phyloP scores from a whole-genome alignment of 2,113 vertebrate genomes.

The Chaetodon auriga region DNA sequence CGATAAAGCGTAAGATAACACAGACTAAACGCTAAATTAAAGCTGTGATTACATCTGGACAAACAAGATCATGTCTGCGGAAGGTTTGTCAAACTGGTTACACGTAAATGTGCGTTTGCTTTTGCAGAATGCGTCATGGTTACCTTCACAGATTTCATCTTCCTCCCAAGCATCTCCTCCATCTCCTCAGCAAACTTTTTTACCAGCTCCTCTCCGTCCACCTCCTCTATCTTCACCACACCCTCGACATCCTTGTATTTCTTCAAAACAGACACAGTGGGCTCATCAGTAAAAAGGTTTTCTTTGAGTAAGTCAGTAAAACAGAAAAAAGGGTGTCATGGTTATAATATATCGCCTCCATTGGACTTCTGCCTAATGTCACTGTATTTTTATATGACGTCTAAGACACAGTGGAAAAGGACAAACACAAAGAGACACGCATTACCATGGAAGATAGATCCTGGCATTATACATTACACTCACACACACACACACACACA shows the following conservation, averaged over 20 bases:
- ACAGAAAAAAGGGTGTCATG: neutral
- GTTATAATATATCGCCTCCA: neutral
- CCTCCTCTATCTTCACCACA: slow-evolving; percentile 90
- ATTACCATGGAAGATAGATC: neutral
- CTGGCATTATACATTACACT: neutral
- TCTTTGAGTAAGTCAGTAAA: neutral
- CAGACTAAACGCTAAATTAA: neutral
- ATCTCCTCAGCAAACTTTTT: slow-evolving; percentile 94
- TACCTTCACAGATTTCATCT: slow-evolving; percentile 95
- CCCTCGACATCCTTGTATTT: slow-evolving; percentile 95
- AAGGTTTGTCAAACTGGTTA: neutral
- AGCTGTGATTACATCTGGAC: neutral
- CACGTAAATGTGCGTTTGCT: neutral
- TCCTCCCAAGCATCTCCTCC: slow-evolving; percentile 95
- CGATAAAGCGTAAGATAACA: neutral
- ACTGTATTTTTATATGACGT: neutral
- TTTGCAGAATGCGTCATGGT: neutral
- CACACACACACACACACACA: neutral
- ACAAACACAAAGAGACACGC: neutral
- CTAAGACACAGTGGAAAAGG: neutral
- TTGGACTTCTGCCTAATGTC: neutral
- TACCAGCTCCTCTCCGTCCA: slow-evolving; percentile 93
- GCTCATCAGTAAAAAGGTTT: neutral
- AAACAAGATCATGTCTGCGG: neutral
- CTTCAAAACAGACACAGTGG: slow-evolving; percentile 72